A percentile compares a stretch with the other conserved stretches of the same genome.
Evolutionary conservation across 1,140 invertebrate species (phyloP).

Genomic region (Zophobas atratus): DNA sequence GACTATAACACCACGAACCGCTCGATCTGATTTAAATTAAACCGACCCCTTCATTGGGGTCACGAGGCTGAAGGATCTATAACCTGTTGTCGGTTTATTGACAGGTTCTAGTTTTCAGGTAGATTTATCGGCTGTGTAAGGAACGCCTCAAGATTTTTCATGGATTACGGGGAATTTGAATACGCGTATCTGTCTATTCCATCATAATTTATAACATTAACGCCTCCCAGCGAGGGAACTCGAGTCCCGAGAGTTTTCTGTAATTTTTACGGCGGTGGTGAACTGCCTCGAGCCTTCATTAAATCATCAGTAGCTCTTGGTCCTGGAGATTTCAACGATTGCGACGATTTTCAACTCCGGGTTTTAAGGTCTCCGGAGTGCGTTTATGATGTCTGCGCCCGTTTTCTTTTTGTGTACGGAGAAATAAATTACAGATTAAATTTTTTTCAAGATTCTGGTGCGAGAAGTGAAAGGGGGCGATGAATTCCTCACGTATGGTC

Average conservation of each 20-base stretch:
- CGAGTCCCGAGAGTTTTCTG: background rate
- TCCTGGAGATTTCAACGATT: too few relatives aligned
- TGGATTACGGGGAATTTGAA: slow-evolving; percentile 30
- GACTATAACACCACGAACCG: slow-evolving; percentile 30
- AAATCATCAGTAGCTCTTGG: background rate
- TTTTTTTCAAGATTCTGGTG: too few relatives aligned
- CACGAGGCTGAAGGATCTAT: slow-evolving; percentile 48
- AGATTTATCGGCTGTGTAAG: slow-evolving; percentile 28
- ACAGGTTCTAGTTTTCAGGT: slow-evolving; percentile 41
- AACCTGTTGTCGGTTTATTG: slow-evolving; percentile 49
- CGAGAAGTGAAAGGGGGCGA: too few relatives aligned
- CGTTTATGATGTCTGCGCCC: too few relatives aligned
- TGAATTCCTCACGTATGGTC: background rate
- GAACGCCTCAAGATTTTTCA: slow-evolving; percentile 37
- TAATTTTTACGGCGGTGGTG: background rate
- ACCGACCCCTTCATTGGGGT: slow-evolving; percentile 51
- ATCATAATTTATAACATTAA: slow-evolving; percentile 44
- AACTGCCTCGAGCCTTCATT: background rate
- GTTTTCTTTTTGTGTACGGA: too few relatives aligned
- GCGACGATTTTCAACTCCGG: too few relatives aligned
- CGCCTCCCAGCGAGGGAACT: slow-evolving; percentile 17
- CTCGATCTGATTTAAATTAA: slow-evolving; percentile 51
- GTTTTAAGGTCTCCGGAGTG: too few relatives aligned
- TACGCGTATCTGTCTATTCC: slow-evolving; percentile 23
- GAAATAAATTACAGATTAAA: too few relatives aligned